Percentiles rank a stretch among this genome's conserved stretches.
Evolutionary conservation across 1,140 invertebrate species (phyloP).

Genomic region (roundworm (Caenorhabditis elegans)): DNA sequence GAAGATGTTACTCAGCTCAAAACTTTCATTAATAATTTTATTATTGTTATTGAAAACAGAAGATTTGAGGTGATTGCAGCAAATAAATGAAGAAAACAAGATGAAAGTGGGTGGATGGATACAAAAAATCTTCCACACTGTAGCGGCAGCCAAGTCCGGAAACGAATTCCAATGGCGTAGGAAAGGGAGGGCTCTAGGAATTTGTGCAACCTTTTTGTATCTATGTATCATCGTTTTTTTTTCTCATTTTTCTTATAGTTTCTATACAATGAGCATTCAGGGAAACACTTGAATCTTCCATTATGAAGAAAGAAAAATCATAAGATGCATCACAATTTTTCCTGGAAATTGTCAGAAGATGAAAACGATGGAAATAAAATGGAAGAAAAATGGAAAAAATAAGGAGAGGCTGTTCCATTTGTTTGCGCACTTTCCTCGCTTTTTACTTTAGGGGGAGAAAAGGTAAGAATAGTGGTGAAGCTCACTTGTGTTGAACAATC

Average conservation of each 20-base stretch:
- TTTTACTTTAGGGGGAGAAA: neutral
- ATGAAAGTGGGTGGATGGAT: neutral
- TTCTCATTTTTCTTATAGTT: neutral
- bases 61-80: too few species aligned
- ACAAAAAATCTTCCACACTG: neutral
- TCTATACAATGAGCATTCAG: too few species aligned
- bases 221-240: too few species aligned
- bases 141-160: neutral
- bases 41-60: neutral
- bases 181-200: too few species aligned
- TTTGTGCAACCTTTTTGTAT: too few species aligned
- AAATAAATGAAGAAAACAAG: neutral
- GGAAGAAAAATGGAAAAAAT: neutral
- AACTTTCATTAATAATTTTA: neutral
- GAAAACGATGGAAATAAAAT: neutral
- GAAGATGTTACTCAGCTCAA: neutral
- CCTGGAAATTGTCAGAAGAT: neutral
- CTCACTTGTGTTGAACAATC: conserved; percentile 18
- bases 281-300: too few species aligned
- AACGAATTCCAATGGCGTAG: neutral
- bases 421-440: conserved; percentile 10
- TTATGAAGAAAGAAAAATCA: too few species aligned
- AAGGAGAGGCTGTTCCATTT: conserved; percentile 6
- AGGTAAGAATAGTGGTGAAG: neutral
- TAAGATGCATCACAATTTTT: too few species aligned